Percentiles rank a stretch among this genome's conserved stretches.
These are phyloP conservation scores for Neolamprologus sp. DNA, from an alignment of 2,113 vertebrate genomes.

Conservation along the genomic window DNA sequence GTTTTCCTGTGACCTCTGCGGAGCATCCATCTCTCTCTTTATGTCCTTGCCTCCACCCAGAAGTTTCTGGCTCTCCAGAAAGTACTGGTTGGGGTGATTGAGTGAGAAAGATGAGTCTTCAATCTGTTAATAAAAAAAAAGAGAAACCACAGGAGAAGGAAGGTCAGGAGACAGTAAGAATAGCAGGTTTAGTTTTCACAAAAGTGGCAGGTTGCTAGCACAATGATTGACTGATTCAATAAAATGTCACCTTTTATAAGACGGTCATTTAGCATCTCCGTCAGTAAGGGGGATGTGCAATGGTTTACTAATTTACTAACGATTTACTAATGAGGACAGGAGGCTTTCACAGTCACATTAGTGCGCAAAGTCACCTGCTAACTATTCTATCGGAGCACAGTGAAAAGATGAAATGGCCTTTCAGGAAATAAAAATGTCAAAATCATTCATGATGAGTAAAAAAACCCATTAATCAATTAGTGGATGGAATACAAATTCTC, in stretches of 20 bases:
- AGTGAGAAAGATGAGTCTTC: slow-evolving; percentile 88
- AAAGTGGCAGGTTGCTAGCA: background rate
- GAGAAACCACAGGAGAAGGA: background rate
- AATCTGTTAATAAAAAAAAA: slow-evolving; percentile 60
- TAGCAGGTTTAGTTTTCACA: background rate
- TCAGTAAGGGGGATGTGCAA: background rate
- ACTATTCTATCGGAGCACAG: background rate
- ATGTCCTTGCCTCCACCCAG: slow-evolving; percentile 73
- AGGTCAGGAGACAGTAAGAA: background rate
- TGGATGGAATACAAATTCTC: background rate
- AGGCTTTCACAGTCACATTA: background rate
- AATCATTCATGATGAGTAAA: slow-evolving; percentile 25
- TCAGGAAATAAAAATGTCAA: slow-evolving; percentile 32
- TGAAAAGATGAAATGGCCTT: slow-evolving; percentile 5
- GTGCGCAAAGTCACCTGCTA: background rate
- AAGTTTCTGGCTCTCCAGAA: slow-evolving; percentile 81
- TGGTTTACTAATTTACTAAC: background rate
- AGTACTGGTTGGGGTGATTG: slow-evolving; percentile 97
- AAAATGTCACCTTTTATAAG: background rate
- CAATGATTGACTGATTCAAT: background rate
- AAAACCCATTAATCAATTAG: slow-evolving; percentile 6
- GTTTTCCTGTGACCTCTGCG: slow-evolving; percentile 57
- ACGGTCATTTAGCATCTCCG: background rate
- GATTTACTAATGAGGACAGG: background rate
- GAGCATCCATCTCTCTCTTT: slow-evolving; percentile 79